These are phyloP conservation scores for Spongilla lacustris DNA, from an alignment of 37 sponge, comb jelly and placozoan genomes.

Conservation along the genomic window DNA sequence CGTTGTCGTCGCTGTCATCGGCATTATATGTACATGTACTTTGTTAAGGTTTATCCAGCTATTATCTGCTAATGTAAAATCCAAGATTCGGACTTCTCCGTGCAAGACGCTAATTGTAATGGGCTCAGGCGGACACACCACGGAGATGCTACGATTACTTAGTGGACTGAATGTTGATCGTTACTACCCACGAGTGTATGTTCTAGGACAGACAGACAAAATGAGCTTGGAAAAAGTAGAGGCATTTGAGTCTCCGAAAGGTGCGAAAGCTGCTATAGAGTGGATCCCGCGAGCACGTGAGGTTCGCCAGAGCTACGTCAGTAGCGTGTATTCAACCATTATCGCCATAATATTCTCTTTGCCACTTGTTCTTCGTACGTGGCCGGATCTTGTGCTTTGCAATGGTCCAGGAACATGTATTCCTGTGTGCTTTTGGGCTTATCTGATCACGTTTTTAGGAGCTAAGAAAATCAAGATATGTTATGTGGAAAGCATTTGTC, in stretches of 20 bases:
- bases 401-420: slow-evolving; percentile 99
- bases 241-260: slow-evolving; percentile 43
- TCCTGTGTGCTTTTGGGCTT: slow-evolving; percentile 81
- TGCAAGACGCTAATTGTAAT: slow-evolving; percentile 75
- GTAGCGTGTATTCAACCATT: slow-evolving; percentile 79
- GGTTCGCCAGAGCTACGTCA: slow-evolving; percentile 86
- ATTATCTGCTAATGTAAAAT: not conserved
- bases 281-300: slow-evolving; percentile 85
- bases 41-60: not conserved
- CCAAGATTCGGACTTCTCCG: slow-evolving; percentile 14
- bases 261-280: slow-evolving; percentile 8
- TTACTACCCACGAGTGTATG: slow-evolving; percentile 82
- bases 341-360: slow-evolving; percentile 57
- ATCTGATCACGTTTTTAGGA: slow-evolving; percentile 61
- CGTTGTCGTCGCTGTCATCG: not conserved
- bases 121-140: slow-evolving; percentile 96
- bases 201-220: slow-evolving; percentile 77
- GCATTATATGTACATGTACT: not conserved
- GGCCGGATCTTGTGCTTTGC: slow-evolving; percentile 90
- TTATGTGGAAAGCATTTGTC: slow-evolving; percentile 97
- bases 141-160: slow-evolving; percentile 87
- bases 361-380: slow-evolving; percentile 43
- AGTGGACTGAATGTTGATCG: slow-evolving; percentile 53
- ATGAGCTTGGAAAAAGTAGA: slow-evolving; percentile 78
- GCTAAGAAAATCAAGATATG: slow-evolving; percentile 61